Percentiles rank a stretch among this genome's conserved stretches.
Conservation (phyloP, 2,888 invertebrate genomes). For the Bellardia bayeri region DNA sequence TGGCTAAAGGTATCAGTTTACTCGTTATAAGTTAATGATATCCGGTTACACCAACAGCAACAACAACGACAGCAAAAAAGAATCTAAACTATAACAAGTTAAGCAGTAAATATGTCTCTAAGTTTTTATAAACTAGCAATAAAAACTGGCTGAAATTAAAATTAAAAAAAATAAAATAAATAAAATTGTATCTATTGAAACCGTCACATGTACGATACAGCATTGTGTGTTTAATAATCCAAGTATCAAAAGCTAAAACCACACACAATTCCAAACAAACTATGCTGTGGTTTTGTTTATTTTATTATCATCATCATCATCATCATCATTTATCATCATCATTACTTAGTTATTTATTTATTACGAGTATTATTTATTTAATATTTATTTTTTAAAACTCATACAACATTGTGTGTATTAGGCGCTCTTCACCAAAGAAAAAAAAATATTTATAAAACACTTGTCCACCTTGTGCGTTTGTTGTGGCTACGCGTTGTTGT, state of each 20-base stretch:
- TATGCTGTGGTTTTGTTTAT: slow-evolving; percentile 67
- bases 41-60: slow-evolving; percentile 70
- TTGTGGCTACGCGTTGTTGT: slow-evolving; percentile 30
- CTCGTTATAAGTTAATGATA: slow-evolving; percentile 71
- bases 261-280: slow-evolving; percentile 73
- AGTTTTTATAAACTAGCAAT: slow-evolving; percentile 20
- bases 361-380: slow-evolving; percentile 11
- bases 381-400: slow-evolving; percentile 6
- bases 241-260: slow-evolving; percentile 69
- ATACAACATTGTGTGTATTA: background rate
- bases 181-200: slow-evolving; percentile 49
- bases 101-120: slow-evolving; percentile 58
- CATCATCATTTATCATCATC: background rate
- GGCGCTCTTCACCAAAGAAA: background rate
- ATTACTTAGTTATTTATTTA: slow-evolving; percentile 6
- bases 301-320: background rate
- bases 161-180: slow-evolving; percentile 8
- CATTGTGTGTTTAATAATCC: slow-evolving; percentile 50
- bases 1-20: slow-evolving; percentile 73
- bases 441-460: slow-evolving; percentile 41
- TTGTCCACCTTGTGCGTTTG: slow-evolving; percentile 54
- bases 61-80: background rate
- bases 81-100: slow-evolving; percentile 49
- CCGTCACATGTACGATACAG: slow-evolving; percentile 46
- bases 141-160: background rate